Percentiles rank a stretch among this genome's conserved stretches.
These are phyloP conservation scores for Carterocephalus palaemon DNA, from an alignment of 2,888 invertebrate genomes.

Conservation along the genomic window DNA sequence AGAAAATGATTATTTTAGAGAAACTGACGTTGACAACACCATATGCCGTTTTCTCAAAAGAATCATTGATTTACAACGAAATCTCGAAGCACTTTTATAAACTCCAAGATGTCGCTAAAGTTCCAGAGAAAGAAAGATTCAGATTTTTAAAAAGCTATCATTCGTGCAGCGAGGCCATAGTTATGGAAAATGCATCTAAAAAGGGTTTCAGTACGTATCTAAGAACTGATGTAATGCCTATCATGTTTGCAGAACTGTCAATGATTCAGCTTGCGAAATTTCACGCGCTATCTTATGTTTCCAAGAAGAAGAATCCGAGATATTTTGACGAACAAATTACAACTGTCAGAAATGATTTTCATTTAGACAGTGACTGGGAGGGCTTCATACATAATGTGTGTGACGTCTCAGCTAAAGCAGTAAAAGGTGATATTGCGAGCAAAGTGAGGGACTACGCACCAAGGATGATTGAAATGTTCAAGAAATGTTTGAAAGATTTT, in stretches of 20 bases:
- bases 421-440: conserved; percentile 34
- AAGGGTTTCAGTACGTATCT: conserved; percentile 37
- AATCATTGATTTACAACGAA: conserved; percentile 43
- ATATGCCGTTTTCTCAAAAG: conserved; percentile 35
- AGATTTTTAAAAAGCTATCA: conserved; percentile 26
- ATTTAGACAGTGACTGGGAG: conserved; percentile 29
- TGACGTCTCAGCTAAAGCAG: conserved; percentile 31
- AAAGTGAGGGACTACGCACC: conserved; percentile 34
- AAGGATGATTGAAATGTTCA: conserved; percentile 22
- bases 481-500: conserved; percentile 35
- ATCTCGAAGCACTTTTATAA: conserved; percentile 33
- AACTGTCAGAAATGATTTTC: conserved; percentile 6
- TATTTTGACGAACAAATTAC: conserved; percentile 39
- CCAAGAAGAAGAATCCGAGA: conserved; percentile 35
- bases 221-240: conserved; percentile 34
- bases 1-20: conserved; percentile 36
- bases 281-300: conserved; percentile 39
- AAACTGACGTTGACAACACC: conserved; percentile 35
- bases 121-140: conserved; percentile 26
- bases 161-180: conserved; percentile 22
- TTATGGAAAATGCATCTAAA: conserved; percentile 35
- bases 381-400: conserved; percentile 26
- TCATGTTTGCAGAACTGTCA: conserved; percentile 38
- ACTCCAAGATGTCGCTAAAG: conserved; percentile 32
- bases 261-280: conserved; percentile 39